A percentile compares a stretch with the other conserved stretches of the same genome.
Conservation (phyloP, 1,140 invertebrate species). For the Bactericera cockerelli region DNA sequence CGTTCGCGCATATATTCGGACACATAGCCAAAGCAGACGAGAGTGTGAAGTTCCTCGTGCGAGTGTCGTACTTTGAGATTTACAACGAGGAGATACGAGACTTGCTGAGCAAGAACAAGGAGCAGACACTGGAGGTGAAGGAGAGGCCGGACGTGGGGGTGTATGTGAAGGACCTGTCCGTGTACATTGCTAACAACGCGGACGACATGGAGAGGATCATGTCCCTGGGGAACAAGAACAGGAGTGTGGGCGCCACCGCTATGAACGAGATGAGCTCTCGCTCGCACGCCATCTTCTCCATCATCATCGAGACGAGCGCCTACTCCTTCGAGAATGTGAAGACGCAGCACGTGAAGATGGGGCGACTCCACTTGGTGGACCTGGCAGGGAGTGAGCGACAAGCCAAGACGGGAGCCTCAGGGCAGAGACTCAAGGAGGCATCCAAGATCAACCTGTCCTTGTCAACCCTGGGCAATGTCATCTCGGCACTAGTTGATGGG, state of each 20-base stretch:
- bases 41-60: slow-evolving; percentile 57
- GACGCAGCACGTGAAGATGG: slow-evolving; percentile 68
- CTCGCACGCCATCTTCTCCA: slow-evolving; percentile 74
- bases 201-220: slow-evolving; percentile 67
- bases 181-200: slow-evolving; percentile 63
- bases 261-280: slow-evolving; percentile 76
- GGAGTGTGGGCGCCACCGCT: slow-evolving; percentile 60
- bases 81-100: slow-evolving; percentile 82
- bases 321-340: slow-evolving; percentile 34
- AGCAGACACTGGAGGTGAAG: slow-evolving; percentile 55
- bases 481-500: slow-evolving; percentile 84
- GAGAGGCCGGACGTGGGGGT: slow-evolving; percentile 68
- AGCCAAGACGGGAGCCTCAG: slow-evolving; percentile 59
- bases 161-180: slow-evolving; percentile 61
- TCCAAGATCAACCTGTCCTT: slow-evolving; percentile 85
- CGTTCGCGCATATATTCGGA: slow-evolving; percentile 60
- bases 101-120: slow-evolving; percentile 48
- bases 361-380: slow-evolving; percentile 70
- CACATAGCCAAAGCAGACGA: slow-evolving; percentile 55
- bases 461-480: slow-evolving; percentile 87
- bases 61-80: slow-evolving; percentile 72
- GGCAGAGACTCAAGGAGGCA: slow-evolving; percentile 60
- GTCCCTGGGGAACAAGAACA: slow-evolving; percentile 65
- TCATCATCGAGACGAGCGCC: slow-evolving; percentile 60
- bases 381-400: slow-evolving; percentile 79